Conservation (phyloP, 23 tunicate genomes). For the Oikopleura dioica region DNA sequence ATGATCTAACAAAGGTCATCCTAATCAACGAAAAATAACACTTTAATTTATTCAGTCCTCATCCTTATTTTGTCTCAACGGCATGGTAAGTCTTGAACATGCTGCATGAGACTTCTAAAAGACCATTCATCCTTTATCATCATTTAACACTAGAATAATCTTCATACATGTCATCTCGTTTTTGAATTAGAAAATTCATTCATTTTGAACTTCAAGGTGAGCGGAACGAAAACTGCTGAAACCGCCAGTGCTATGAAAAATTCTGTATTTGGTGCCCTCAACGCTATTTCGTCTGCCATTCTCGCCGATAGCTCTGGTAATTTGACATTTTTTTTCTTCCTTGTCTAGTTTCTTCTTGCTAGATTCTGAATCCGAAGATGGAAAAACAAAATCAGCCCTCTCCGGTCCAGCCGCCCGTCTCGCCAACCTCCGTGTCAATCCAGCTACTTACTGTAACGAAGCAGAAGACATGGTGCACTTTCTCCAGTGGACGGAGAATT, state of each 20-base stretch:
- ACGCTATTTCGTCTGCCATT: background rate
- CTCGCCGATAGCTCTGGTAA: background rate
- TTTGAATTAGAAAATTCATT: background rate
- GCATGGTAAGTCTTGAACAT: background rate
- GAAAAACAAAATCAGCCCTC: background rate
- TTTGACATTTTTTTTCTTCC: background rate
- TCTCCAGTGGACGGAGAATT: slow-evolving; percentile 24
- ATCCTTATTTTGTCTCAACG: background rate
- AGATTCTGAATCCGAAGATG: background rate
- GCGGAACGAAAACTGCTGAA: background rate
- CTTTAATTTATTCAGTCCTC: background rate
- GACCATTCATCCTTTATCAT: no score
- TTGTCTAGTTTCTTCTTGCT: background rate
- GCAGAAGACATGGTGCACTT: slow-evolving; percentile 53
- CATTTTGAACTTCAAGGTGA: background rate
- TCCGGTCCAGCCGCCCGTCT: slow-evolving; percentile 26
- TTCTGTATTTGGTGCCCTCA: background rate
- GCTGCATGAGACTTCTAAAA: no score
- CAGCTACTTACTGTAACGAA: slow-evolving; percentile 80
- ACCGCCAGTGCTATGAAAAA: background rate
- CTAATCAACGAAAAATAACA: background rate
- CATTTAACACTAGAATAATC: no score
- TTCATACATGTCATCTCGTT: background rate
- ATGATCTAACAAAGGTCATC: background rate
- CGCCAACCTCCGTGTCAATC: slow-evolving; percentile 36